Evolutionary conservation across 2,797 vertebrate genomes (phyloP).

Genomic region (Ambastaia sidthimunki): DNA sequence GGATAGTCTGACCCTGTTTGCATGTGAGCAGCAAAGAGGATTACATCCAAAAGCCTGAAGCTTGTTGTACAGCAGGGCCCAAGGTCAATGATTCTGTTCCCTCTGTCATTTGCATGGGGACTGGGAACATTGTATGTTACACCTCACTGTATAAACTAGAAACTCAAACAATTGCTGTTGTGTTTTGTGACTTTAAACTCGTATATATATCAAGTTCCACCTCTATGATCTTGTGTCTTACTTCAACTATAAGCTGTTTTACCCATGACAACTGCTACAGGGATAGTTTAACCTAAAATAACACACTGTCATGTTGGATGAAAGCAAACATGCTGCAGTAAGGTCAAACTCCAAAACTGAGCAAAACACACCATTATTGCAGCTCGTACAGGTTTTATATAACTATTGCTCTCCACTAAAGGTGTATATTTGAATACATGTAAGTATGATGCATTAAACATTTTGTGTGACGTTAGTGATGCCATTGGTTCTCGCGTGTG

Average conservation of each 20-base stretch:
- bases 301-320: not conserved
- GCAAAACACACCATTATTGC: too few relatives aligned
- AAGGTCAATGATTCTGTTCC: slow-evolving; percentile 34
- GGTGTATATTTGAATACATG: too few relatives aligned
- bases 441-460: too few relatives aligned
- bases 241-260: slow-evolving; percentile 24
- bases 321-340: too few relatives aligned
- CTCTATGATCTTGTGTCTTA: slow-evolving; percentile 1
- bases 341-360: too few relatives aligned
- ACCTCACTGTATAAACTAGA: not conserved
- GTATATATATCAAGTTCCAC: not conserved
- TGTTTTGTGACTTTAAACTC: not conserved
- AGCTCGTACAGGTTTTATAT: too few relatives aligned
- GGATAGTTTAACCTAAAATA: slow-evolving; percentile 1
- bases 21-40: slow-evolving; percentile 54
- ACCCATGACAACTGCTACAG: slow-evolving; percentile 9
- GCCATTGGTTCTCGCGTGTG: too few relatives aligned
- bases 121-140: not conserved
- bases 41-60: slow-evolving; percentile 37
- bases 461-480: too few relatives aligned
- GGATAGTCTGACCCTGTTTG: slow-evolving; percentile 43
- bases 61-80: not conserved
- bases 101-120: slow-evolving; percentile 15
- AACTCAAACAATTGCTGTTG: slow-evolving; percentile 1
- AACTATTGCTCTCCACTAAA: too few relatives aligned